A percentile compares a stretch with the other conserved stretches of the same genome.
phyloP scores from a whole-genome alignment of 2,888 invertebrate species.

The Monopis laevigella region DNA sequence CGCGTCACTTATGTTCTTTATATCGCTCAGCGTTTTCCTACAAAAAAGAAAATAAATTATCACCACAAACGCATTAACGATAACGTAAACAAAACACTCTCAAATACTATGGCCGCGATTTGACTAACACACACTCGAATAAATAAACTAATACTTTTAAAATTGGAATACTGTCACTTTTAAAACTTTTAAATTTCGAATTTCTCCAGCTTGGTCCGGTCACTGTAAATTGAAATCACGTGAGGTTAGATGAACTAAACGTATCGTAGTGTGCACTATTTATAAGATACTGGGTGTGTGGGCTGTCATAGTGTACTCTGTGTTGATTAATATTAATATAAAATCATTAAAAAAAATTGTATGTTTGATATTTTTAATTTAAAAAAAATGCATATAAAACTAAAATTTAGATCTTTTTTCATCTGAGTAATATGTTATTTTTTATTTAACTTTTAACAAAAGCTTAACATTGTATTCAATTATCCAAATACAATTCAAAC shows the following conservation, averaged over 20 bases:
- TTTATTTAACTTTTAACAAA: too few species aligned
- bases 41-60: constrained; percentile 62
- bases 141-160: constrained; percentile 21
- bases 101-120: constrained; percentile 36
- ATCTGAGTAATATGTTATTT: too few species aligned
- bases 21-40: constrained; percentile 65
- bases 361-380: constrained; percentile 2
- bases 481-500: too few species aligned
- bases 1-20: constrained; percentile 66
- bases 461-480: too few species aligned
- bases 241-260: constrained; percentile 43
- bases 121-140: background rate
- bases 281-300: background rate
- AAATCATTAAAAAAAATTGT: too few species aligned
- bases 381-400: too few species aligned
- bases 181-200: constrained; percentile 42
- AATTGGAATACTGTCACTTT: constrained; percentile 35
- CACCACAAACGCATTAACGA: too few species aligned
- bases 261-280: constrained; percentile 24
- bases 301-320: too few species aligned
- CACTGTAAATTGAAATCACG: constrained; percentile 65
- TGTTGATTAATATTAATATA: too few species aligned
- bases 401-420: too few species aligned
- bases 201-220: constrained; percentile 61
- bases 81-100: constrained; percentile 42